Evolutionary conservation across 2,888 invertebrate species (phyloP), one percentile per base, ranked within the genome.

Genomic region (Steinernema hermaphroditum): DNA sequence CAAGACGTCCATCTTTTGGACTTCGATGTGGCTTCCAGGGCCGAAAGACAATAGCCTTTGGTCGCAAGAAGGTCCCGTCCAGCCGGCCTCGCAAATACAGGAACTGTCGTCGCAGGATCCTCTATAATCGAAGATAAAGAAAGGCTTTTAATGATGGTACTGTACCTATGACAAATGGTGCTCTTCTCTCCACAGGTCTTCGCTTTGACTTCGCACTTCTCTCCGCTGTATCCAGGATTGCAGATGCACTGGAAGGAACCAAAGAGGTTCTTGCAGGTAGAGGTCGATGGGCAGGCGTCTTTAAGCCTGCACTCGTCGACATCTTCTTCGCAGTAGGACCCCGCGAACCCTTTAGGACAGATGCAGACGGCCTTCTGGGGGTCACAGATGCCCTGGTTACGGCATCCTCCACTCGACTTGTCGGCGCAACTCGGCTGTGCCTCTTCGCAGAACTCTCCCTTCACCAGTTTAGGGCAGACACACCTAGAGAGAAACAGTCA

Each of bases 211-310:
- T 62, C 62, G 62, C 62, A 62, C 32, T 62, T 29, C n/a, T 62
- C 32, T 1, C 62, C 62, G 16, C 62, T 62, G 62, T n/a, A 62
- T 14, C 62, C 62, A 2, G 62, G 62, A 4, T 62, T 62, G 32
- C 62, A 62, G 62, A 62, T 16, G 62, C 62, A 62, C 62, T 62
- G 62, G 32, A 29, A 62, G 29, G 62, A 62, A 32, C 62, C 62
- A 4, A 32, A 14, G 2, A 62, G 62, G 34, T 62, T 62, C 29
- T 32, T 29, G 16, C 62, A 62, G 14, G 29, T 29, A 1, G 62
- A 29, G 16, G 62, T 32, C 32, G 62, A 29, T 32, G 62, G 62
- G 62, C 62, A 62, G 2, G 19, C 16, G 62, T 29, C 32, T 32
- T 62, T 62, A 29, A 32, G 29, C 14, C 9, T 9, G 29, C 62